Base-by-base conservation (phyloP, 2,797 vertebrate species). In the Malacoctenus gilli region DNA sequence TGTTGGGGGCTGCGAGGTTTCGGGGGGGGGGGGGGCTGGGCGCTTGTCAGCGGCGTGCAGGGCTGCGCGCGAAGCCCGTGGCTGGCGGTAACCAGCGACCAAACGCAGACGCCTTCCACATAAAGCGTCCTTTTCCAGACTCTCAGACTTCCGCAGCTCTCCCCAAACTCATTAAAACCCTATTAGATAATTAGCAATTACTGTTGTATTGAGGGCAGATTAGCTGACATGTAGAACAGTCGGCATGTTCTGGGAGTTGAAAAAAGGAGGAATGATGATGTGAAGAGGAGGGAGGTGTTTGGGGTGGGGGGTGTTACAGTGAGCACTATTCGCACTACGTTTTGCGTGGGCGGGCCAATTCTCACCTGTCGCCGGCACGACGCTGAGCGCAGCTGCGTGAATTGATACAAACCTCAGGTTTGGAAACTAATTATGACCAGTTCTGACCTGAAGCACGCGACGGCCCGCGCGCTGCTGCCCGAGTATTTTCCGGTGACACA, bases 131-230 rank as follows among this genome's bases (percentile, higher is more conserved):
- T 51, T 59, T 66, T 69, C 35, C 46, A 35, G 56, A 39, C 39
- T 73, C 56, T 47, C 69, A 59, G 54, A 14, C 55, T 60, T 68
- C 60, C 56, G 47, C 57, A 64, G 74, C 75, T 72, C 85, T 86
- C 87, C 86, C 83, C 63, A 71, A 89, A 90, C 87, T 92, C 90
- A 91, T 92, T 91, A 92, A 89, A 89, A 87, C 68, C 78, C 80
- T 83, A 89, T 90, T 85, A 89, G 88, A 88, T 88, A 86, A 89
- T 88, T 84, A 87, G 87, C 86, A 87, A 87, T 89, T 89, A 88
- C 82, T 74, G 82, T 84, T 88, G 71, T 85, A 90, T 92, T 87
- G 86, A 91, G 89, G 88, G 79, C 86, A 87, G 84, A 90, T 90
- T 82, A 86, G 82, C 87, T 89, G 86, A 87, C 90, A 89, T 87